These are phyloP conservation scores for Coleophora deauratella DNA, from an alignment of 2,888 invertebrate species.

Conservation along the genomic window DNA sequence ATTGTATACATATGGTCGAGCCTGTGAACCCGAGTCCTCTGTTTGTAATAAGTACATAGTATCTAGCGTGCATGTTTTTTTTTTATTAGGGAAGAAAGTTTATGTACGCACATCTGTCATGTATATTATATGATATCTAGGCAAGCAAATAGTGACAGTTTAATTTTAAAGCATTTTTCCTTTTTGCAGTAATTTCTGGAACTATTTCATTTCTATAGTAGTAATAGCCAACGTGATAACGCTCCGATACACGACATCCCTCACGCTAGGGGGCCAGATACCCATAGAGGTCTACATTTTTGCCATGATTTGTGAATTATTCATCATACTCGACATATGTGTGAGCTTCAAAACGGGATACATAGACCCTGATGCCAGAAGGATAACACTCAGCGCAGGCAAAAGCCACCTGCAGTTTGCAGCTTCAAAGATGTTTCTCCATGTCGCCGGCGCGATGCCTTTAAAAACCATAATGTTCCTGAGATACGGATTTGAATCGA, in stretches of 20 bases:
- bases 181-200: constrained; percentile 28
- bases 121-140: neutral
- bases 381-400: constrained; percentile 18
- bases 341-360: constrained; percentile 25
- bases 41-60: too few relatives aligned
- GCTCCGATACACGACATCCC: constrained; percentile 21
- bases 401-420: constrained; percentile 21
- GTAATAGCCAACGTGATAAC: constrained; percentile 16
- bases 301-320: constrained; percentile 16
- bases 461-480: constrained; percentile 23
- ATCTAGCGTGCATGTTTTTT: too few relatives aligned
- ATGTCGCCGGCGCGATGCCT: constrained; percentile 26
- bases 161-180: neutral
- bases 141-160: neutral
- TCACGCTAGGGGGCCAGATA: constrained; percentile 12
- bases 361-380: constrained; percentile 15
- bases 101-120: neutral
- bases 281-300: constrained; percentile 12
- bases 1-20: too few relatives aligned
- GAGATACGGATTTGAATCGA: constrained; percentile 20
- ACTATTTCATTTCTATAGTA: constrained; percentile 16
- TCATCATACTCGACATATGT: constrained; percentile 22
- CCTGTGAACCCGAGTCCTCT: too few relatives aligned
- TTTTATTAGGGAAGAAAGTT: too few relatives aligned
- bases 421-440: constrained; percentile 25